These are phyloP conservation scores for Coilia nasus DNA, from an alignment of 2,797 vertebrate genomes.

Conservation along the genomic window DNA sequence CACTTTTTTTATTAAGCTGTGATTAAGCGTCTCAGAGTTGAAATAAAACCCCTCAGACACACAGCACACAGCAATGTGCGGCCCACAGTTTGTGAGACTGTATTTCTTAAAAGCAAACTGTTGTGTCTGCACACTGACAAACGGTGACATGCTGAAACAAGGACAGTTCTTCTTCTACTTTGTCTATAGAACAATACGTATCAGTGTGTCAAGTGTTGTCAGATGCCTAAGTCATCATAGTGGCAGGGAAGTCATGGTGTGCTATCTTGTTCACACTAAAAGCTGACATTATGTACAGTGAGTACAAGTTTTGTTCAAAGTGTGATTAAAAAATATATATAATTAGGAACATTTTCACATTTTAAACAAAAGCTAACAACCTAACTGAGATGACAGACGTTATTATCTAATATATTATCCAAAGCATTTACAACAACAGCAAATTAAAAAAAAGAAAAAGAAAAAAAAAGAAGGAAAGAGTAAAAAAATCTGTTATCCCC, in stretches of 20 bases:
- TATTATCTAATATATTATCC: no score
- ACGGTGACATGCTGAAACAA: neutral
- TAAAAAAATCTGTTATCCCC: neutral
- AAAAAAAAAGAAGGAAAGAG: neutral
- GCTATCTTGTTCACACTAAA: slow-evolving; percentile 9
- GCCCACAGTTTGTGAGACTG: neutral
- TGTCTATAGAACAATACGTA: neutral
- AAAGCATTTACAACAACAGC: neutral
- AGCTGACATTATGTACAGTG: neutral
- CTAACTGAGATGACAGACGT: neutral
- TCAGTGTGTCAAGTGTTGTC: neutral
- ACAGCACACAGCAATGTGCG: neutral
- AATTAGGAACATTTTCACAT: neutral
- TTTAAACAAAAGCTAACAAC: neutral
- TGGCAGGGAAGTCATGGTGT: neutral
- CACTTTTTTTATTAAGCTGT: neutral
- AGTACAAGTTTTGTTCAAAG: neutral
- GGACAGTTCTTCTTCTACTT: neutral
- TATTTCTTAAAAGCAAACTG: neutral
- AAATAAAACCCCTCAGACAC: neutral
- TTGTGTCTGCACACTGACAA: neutral
- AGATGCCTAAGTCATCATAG: neutral
- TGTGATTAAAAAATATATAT: neutral
- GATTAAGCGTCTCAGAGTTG: slow-evolving; percentile 2
- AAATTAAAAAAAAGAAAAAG: neutral